Conservation (phyloP, 2,113 vertebrate genomes). For the Platysternon megacephalum region DNA sequence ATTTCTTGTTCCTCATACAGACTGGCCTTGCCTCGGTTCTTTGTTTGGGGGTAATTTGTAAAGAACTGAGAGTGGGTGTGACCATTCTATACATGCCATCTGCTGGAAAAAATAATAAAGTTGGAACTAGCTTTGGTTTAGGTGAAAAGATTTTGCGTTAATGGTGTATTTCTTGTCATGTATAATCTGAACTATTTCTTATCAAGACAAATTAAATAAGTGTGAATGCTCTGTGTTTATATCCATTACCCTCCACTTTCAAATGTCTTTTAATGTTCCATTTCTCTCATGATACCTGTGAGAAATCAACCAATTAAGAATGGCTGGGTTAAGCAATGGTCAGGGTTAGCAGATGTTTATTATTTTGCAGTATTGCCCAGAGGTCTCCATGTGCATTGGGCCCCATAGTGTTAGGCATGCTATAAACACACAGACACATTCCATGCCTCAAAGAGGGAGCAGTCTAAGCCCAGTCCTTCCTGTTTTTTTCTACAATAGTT, state of each 20-base stretch:
- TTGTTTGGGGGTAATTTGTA: not conserved
- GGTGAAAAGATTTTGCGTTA: too few species aligned
- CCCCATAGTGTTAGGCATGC: not conserved
- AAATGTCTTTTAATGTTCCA: not conserved
- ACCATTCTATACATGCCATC: not conserved
- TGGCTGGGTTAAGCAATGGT: not conserved
- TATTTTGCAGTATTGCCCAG: not conserved
- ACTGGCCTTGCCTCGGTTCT: not conserved
- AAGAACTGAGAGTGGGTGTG: not conserved
- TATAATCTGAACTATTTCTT: too few species aligned
- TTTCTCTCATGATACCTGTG: not conserved
- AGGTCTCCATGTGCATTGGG: not conserved
- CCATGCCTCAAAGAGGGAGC: not conserved
- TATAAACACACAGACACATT: not conserved
- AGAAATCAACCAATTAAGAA: not conserved
- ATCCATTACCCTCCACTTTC: not conserved
- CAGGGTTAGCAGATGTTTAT: not conserved
- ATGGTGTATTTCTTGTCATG: too few species aligned
- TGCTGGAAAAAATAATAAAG: not conserved
- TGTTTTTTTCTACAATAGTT: not conserved
- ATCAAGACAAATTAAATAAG: too few species aligned
- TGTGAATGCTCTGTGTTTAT: too few species aligned
- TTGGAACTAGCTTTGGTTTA: not conserved
- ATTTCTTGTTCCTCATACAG: not conserved
- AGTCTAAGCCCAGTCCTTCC: not conserved